Evolutionary conservation across 2,113 vertebrate genomes (phyloP).

Genomic region (Atrichornis clamosus): DNA sequence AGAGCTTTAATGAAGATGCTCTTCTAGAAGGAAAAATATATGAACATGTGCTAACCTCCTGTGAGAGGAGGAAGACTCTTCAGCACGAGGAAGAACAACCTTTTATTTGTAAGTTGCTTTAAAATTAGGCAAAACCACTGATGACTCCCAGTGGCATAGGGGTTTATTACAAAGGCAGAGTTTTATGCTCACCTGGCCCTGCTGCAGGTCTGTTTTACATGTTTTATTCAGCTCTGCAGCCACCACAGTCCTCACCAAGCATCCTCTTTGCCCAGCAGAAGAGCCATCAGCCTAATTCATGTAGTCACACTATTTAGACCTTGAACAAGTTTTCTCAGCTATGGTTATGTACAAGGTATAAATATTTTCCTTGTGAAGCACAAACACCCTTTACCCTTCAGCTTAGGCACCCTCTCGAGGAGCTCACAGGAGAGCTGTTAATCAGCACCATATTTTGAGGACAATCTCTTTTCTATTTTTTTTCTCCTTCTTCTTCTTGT

Average conservation of each 20-base stretch:
- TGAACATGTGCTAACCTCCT: not conserved
- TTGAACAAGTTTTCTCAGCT: conserved; percentile 22
- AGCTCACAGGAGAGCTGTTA: not conserved
- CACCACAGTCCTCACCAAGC: not conserved
- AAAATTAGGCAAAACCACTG: not conserved
- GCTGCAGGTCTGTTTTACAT: not conserved
- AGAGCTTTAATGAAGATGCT: not conserved
- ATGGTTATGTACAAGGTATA: conserved; percentile 1
- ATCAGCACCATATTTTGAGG: conserved; percentile 29
- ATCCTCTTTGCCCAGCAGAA: not conserved
- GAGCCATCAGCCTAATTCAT: not conserved
- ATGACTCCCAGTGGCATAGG: not conserved
- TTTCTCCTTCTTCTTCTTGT: not conserved
- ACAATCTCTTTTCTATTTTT: not conserved
- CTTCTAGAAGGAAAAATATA: not conserved
- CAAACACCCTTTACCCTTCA: not conserved
- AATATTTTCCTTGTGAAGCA: conserved; percentile 45
- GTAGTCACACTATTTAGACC: not conserved
- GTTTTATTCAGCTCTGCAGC: not conserved
- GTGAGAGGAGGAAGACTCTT: not conserved
- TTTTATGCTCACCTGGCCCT: not conserved
- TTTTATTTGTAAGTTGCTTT: not conserved
- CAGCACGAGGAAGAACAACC: not conserved
- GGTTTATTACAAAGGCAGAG: not conserved
- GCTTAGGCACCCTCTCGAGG: not conserved